Percentiles rank a stretch among this genome's conserved stretches.
Evolutionary conservation across 2,113 vertebrate genomes (phyloP).

Genomic region (Hypomesus transpacificus): DNA sequence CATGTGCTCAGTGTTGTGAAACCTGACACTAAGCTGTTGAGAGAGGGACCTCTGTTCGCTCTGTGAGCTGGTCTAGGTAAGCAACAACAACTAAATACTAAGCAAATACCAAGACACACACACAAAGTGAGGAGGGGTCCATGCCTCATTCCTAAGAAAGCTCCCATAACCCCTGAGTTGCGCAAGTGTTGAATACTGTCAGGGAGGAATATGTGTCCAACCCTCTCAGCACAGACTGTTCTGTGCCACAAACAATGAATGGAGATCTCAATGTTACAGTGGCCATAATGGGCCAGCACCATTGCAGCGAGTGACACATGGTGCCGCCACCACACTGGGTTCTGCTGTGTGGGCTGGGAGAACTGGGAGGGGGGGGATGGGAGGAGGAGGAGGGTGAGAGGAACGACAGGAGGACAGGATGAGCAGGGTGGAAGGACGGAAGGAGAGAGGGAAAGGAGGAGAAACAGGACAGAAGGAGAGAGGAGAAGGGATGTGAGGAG

Average conservation of each 20-base stretch:
- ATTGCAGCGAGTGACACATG: no score
- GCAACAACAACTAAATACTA: neutral
- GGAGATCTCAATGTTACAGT: no score
- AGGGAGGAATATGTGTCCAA: neutral
- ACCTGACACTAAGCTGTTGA: no score
- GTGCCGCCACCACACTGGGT: no score
- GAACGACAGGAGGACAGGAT: neutral
- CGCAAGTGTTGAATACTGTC: neutral
- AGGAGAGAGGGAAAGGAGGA: neutral
- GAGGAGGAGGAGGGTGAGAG: neutral
- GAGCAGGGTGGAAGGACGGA: neutral
- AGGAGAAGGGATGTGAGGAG: neutral
- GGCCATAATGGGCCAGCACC: no score
- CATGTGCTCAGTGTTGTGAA: no score
- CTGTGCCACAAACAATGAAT: no score
- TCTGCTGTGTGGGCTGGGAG: no score
- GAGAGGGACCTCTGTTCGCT: neutral
- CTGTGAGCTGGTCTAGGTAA: neutral
- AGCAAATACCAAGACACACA: neutral
- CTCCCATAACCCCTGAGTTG: neutral
- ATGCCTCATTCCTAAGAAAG: neutral
- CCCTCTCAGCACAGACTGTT: neutral
- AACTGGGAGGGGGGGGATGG: neutral
- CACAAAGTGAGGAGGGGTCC: neutral
- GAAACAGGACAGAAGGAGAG: neutral